Conservation (phyloP, 2,888 invertebrate genomes). For the Heliconius ethilla region DNA sequence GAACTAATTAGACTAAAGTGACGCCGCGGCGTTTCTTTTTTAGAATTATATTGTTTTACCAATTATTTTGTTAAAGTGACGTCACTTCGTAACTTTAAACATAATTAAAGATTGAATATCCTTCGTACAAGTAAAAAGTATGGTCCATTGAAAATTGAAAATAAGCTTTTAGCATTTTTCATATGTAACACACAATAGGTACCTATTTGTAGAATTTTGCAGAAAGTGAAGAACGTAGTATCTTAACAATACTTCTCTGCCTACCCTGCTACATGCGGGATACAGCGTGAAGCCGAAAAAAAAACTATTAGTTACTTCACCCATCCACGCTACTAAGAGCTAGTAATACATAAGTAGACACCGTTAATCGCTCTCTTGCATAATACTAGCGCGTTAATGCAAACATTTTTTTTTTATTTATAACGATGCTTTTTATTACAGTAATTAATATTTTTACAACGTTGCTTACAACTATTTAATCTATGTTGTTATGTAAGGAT, state of each 20-base stretch:
- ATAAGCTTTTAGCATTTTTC: no score
- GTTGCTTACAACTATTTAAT: background rate
- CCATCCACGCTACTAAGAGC: no score
- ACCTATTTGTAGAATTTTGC: no score
- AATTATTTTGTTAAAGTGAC: background rate
- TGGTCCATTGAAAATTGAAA: background rate
- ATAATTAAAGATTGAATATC: no score
- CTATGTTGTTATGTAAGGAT: background rate
- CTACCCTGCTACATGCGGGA: background rate
- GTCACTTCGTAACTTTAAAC: background rate
- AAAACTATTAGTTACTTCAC: background rate
- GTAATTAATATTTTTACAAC: conserved; percentile 16
- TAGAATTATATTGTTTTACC: background rate
- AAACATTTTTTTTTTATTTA: conserved; percentile 1
- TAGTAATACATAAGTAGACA: no score
- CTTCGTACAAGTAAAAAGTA: background rate
- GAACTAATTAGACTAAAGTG: conserved; percentile 3
- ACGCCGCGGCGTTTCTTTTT: background rate
- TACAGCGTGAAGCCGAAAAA: background rate
- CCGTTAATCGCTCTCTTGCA: background rate
- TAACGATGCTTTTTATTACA: conserved; percentile 3
- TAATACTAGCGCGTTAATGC: background rate
- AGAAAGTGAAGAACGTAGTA: no score
- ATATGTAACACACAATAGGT: no score
- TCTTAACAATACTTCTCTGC: no score